Percentiles rank a stretch among this genome's conserved stretches.
Conservation (phyloP, 2,888 invertebrate genomes). For the Heliconius cydno region DNA sequence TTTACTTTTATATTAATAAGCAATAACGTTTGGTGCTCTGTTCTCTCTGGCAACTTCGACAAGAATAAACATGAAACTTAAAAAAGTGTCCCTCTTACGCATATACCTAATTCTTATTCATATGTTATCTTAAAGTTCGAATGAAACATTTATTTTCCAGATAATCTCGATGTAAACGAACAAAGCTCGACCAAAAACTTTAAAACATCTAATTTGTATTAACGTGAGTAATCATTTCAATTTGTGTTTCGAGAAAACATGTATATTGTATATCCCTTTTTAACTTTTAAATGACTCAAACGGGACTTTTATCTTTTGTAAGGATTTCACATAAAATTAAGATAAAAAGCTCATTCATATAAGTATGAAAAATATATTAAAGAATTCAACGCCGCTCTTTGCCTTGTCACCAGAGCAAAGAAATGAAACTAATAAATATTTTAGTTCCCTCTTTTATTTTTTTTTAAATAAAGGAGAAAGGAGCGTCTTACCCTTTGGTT, state of each 20-base stretch:
- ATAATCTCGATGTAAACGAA: conserved; percentile 23
- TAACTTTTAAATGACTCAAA: neutral
- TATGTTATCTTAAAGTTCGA: neutral
- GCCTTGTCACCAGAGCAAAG: too few species aligned
- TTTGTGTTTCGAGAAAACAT: neutral
- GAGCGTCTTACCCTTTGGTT: too few species aligned
- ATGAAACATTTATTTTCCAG: neutral
- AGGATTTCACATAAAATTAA: neutral
- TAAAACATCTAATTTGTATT: conserved; percentile 9
- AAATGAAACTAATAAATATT: too few species aligned
- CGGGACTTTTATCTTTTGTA: conserved; percentile 10
- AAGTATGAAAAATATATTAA: too few species aligned
- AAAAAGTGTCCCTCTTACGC: neutral
- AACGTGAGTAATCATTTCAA: conserved; percentile 18
- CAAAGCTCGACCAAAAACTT: neutral
- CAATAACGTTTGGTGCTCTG: too few species aligned
- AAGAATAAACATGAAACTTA: neutral
- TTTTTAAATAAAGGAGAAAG: too few species aligned
- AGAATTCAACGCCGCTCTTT: too few species aligned
- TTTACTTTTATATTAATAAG: too few species aligned
- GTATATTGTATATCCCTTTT: neutral
- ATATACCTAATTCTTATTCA: neutral
- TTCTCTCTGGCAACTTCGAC: too few species aligned
- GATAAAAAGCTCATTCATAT: neutral
- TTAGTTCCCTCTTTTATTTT: too few species aligned